A percentile compares a stretch with the other conserved stretches of the same genome.
phyloP scores from a whole-genome alignment of 2,888 invertebrate genomes.

The Bugulina stolonifera region DNA sequence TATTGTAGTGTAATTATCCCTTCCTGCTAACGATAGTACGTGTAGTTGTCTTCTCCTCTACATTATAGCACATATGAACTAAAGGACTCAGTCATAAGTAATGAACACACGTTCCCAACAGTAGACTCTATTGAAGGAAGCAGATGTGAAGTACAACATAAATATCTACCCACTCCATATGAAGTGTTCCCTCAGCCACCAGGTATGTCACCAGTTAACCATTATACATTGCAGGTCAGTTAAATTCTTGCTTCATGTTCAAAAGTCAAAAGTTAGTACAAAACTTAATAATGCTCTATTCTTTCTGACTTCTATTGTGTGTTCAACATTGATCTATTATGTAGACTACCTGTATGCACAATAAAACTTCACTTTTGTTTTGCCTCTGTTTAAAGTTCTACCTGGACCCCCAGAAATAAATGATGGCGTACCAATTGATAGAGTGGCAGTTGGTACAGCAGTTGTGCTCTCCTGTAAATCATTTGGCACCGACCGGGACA shows the following conservation, averaged over 20 bases:
- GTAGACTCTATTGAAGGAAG: background rate
- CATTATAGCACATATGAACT: background rate
- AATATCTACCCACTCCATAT: background rate
- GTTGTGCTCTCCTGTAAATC: background rate
- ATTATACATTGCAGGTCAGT: background rate
- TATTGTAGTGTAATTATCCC: no score
- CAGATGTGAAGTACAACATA: background rate
- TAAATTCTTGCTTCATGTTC: no score
- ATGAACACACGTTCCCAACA: background rate
- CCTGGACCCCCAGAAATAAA: constrained; percentile 7
- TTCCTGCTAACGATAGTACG: no score
- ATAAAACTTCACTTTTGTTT: no score
- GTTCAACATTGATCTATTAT: background rate
- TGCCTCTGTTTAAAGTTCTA: background rate
- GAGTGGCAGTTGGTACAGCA: background rate
- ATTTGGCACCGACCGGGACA: constrained; percentile 22
- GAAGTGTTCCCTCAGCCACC: background rate
- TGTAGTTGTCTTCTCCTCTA: no score
- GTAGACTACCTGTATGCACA: background rate
- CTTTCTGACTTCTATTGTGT: background rate
- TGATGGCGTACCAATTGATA: background rate
- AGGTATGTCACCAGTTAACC: background rate
- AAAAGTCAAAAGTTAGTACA: background rate
- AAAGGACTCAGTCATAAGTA: background rate
- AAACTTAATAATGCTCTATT: background rate